phyloP scores from a whole-genome alignment of 2,113 vertebrate species.

The Neolamprologus brichardi region DNA sequence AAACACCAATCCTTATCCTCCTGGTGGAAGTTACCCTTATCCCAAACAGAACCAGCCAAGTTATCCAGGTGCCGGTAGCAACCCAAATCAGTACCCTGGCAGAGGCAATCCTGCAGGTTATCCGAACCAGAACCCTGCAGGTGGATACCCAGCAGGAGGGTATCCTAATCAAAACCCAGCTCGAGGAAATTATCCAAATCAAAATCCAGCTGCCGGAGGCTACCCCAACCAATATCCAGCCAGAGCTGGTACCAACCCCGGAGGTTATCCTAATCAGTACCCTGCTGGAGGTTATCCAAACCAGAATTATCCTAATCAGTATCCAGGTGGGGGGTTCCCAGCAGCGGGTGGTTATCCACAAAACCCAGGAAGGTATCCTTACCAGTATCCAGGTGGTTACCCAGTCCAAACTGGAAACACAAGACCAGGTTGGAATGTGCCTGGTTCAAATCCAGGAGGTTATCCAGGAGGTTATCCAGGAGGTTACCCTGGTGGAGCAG shows the following conservation, averaged over 20 bases:
- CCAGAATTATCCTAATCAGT: conserved; percentile 11
- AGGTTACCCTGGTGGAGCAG: conserved; percentile 45
- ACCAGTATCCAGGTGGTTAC: conserved; percentile 51
- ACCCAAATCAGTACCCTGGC: conserved; percentile 53
- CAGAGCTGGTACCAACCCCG: neutral
- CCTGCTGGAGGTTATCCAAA: neutral
- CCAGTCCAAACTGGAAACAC: conserved; percentile 44
- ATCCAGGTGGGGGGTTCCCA: conserved; percentile 9
- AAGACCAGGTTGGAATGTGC: conserved; percentile 33
- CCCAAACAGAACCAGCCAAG: conserved; percentile 39
- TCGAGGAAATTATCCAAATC: conserved; percentile 29
- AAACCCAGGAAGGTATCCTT: conserved; percentile 4
- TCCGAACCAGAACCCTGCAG: conserved; percentile 62
- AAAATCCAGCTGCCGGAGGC: conserved; percentile 19
- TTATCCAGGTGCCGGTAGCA: conserved; percentile 26
- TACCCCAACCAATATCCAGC: conserved; percentile 3
- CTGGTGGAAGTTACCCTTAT: conserved; percentile 55
- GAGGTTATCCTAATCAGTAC: conserved; percentile 8
- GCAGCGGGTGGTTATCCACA: neutral
- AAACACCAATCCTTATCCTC: conserved; percentile 55
- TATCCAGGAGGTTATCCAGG: conserved; percentile 54
- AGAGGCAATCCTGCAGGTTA: conserved; percentile 34
- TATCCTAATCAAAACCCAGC: conserved; percentile 47
- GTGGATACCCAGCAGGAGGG: conserved; percentile 20
- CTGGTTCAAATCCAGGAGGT: conserved; percentile 35